A percentile compares a stretch with the other conserved stretches of the same genome.
These are phyloP conservation scores for Adoxophyes honmai DNA, from an alignment of 1,140 invertebrate genomes.

Conservation along the genomic window DNA sequence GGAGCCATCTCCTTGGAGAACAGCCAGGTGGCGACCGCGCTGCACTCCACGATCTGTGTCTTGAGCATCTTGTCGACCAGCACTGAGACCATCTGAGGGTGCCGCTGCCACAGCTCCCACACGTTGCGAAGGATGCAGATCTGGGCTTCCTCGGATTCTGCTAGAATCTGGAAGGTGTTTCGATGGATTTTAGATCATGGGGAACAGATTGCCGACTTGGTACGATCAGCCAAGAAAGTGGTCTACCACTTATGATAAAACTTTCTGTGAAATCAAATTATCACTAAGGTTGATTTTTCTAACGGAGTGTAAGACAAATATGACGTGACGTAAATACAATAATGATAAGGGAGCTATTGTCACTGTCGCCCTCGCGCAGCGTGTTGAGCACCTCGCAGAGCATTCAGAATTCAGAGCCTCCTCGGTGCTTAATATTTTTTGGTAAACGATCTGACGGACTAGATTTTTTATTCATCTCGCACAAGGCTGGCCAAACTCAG, in stretches of 20 bases:
- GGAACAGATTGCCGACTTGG: too few species aligned
- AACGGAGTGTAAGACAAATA: too few species aligned
- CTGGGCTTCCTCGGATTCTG: constrained; percentile 96
- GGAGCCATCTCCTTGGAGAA: constrained; percentile 97
- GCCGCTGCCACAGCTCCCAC: constrained; percentile 95
- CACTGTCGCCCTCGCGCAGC: constrained; percentile 80
- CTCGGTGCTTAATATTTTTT: too few species aligned
- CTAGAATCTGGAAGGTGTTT: constrained; percentile 81
- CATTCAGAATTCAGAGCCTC: constrained; percentile 89
- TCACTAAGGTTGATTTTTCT: too few species aligned
- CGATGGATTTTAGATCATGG: background rate
- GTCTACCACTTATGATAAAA: too few species aligned
- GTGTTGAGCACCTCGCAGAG: constrained; percentile 87
- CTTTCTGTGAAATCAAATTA: too few species aligned
- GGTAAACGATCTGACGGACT: too few species aligned
- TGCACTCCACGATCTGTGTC: constrained; percentile 97
- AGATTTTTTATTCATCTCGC: too few species aligned
- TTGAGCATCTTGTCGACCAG: constrained; percentile 98
- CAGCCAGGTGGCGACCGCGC: constrained; percentile 98
- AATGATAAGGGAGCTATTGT: too few species aligned
- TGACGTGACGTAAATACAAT: too few species aligned
- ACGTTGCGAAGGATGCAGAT: constrained; percentile 95
- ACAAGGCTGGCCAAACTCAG: too few species aligned
- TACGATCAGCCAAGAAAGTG: too few species aligned
- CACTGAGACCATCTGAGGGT: constrained; percentile 98